Base-by-base conservation (phyloP, 1,140 invertebrate species). In the Drosophila chauvacae region DNA sequence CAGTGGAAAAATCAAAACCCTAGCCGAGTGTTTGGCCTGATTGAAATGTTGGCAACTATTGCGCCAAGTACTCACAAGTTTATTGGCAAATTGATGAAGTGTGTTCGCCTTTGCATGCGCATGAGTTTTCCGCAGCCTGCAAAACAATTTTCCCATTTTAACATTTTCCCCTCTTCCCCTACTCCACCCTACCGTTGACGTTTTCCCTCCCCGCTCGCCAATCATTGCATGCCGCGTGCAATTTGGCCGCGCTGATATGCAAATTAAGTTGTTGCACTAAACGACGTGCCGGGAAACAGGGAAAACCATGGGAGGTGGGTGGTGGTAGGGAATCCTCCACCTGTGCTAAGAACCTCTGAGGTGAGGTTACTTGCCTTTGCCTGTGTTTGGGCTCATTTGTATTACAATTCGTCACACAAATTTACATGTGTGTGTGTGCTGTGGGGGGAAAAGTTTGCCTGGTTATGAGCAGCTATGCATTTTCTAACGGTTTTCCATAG, bases 81-180 rank as follows among this genome's bases (percentile, higher is more conserved):
- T 88, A 88, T 88, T 88, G 85, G 85, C 85, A 85, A 88, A 88
- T 88, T 88, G 85, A 88, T 88, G 85, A 88, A 88, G 85, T 90
- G 80, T 78, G 62, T 68, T 60, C 60, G 62, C 72, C 58, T 77
- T 77, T 71, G 81, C 69, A 80, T 74, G 81, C 72, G 77, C 60
- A 70, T 62, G 61, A 50, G 39, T 75, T 66, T 77, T 53, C 83
- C 70, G 79, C 79, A 81, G 66, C 51, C 79, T 73, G 61, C 76
- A 84, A 84, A 87, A 87, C 83, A 87, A 88, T 87, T 87, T 88
- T 71, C 70, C 60, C 76, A 47, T 66, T 79, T 68, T 74, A 71
- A 73, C 64, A 45, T 9, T 13, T 16, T 11, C 20, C 7, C 47
- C 23, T 1, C 10, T 7, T 16, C 23, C 3, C 11, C 6, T 7